Evolutionary conservation across 2,113 vertebrate species (phyloP), one percentile per base, ranked within the genome.

Genomic region (Siniperca chuatsi): DNA sequence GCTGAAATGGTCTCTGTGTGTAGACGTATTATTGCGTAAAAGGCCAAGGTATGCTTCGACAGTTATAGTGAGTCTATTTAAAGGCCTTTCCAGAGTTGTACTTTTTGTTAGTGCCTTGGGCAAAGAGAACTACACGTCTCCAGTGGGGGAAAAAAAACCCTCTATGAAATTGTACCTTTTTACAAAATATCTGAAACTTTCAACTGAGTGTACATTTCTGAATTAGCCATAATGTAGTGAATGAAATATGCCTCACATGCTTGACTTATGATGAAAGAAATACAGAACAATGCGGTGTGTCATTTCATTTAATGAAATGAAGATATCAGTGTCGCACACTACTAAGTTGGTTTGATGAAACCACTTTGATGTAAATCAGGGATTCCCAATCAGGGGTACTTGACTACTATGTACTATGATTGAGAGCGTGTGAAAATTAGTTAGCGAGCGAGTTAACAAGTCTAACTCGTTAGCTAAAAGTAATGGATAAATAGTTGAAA

Each of bases 1-100:
- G 87, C 86, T 44, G 52, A 66, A 87, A 58, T 10, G 25, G 66
- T 81, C 20, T 83, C 23, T 57, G 67, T 87, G 79, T 88, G 75
- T 70, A 67, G 79, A 80, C 50, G 44, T 73, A 82, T 77, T 78
- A 75, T 91, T 91, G 83, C 42, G 58, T 88, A 81, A 91, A 92
- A 90, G 91, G 83, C 84, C 75, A 87, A 65, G 55, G 79, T 81
- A 72, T 87, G 67, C 75, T 83, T 79, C 1, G 67, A 81, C 82
- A 82, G 76, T 89, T 89, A 88, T 81, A 81, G 76, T 81, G 76
- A 82, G 61, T 87, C 89, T 84, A 87, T 92, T 91, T 92, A 85
- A 92, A 90, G 85, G 40, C 44, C 42, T 79, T 83, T 89, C 64
- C 68, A 52, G 62, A 84, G 62, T 78, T 87, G 79, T 77, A 69